These are phyloP conservation scores for Elegia similella DNA, from an alignment of 2,888 invertebrate genomes.

Conservation along the genomic window DNA sequence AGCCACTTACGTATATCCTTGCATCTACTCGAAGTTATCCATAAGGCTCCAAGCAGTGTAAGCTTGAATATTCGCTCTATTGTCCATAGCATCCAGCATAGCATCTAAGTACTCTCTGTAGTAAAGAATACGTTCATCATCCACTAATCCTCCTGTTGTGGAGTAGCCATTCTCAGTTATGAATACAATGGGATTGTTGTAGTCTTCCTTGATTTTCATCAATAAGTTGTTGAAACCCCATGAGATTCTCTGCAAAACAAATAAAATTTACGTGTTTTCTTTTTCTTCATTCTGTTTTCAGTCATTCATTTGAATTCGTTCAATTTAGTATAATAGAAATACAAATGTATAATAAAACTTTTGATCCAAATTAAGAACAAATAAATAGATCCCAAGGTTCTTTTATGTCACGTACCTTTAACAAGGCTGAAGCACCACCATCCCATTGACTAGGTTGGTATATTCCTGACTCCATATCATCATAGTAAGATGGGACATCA, in stretches of 20 bases:
- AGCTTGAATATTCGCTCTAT: constrained; percentile 57
- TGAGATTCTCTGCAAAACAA: background rate
- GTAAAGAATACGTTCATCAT: constrained; percentile 51
- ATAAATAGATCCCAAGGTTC: too few relatives aligned
- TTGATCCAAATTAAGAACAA: too few relatives aligned
- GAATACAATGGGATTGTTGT: constrained; percentile 69
- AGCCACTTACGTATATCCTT: constrained; percentile 69
- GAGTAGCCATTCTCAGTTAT: constrained; percentile 76
- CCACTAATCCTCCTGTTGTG: constrained; percentile 41
- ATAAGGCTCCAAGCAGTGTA: constrained; percentile 81
- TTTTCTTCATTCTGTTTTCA: too few relatives aligned
- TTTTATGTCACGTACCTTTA: constrained; percentile 3
- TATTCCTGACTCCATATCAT: constrained; percentile 25
- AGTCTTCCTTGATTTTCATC: constrained; percentile 58
- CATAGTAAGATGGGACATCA: constrained; percentile 26
- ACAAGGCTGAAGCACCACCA: constrained; percentile 21
- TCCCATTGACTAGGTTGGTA: constrained; percentile 26
- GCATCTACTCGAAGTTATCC: constrained; percentile 82
- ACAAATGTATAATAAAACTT: too few relatives aligned
- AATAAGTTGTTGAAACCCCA: constrained; percentile 32
- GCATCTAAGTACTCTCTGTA: constrained; percentile 49
- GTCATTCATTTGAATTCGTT: too few relatives aligned
- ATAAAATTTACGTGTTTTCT: constrained; percentile 34
- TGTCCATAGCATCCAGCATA: constrained; percentile 55
- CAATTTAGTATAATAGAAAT: too few relatives aligned